Conservation (phyloP, 2,797 vertebrate species). For the Gobionotothen gibberifrons region DNA sequence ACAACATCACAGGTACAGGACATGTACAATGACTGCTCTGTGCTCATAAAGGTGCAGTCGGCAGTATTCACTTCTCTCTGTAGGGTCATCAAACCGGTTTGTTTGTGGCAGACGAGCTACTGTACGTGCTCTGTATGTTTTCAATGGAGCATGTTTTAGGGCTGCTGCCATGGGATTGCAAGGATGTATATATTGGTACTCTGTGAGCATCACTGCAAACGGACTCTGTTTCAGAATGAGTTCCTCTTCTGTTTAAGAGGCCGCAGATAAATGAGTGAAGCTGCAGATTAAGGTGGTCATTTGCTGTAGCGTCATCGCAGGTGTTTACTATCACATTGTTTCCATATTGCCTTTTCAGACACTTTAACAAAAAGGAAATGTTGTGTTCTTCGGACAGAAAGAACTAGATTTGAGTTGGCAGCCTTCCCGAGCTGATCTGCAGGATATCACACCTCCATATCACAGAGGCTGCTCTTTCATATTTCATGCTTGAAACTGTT, state of each 20-base stretch:
- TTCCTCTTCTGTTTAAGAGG: neutral
- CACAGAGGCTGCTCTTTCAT: slow-evolving; percentile 7
- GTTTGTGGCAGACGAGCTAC: neutral
- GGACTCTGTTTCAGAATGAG: slow-evolving; percentile 4
- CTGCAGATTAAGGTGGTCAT: neutral
- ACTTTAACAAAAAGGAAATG: neutral
- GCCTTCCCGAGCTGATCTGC: slow-evolving; percentile 14
- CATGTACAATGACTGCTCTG: neutral
- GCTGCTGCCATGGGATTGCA: neutral
- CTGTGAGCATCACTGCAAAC: neutral
- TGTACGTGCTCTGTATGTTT: neutral
- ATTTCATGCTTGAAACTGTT: slow-evolving; percentile 18
- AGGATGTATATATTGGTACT: neutral
- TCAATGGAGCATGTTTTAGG: neutral
- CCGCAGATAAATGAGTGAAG: slow-evolving; percentile 4
- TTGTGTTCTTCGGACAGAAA: neutral
- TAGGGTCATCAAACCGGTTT: neutral
- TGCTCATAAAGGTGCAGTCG: neutral
- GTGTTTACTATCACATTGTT: neutral
- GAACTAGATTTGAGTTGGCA: slow-evolving; percentile 12
- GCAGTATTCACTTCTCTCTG: neutral
- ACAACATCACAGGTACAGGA: slow-evolving; percentile 94
- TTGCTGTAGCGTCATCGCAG: neutral
- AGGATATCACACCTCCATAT: slow-evolving; percentile 21
- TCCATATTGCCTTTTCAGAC: neutral